These are phyloP conservation scores for Musca domestica DNA, from an alignment of 1,140 invertebrate genomes.

Conservation along the genomic window DNA sequence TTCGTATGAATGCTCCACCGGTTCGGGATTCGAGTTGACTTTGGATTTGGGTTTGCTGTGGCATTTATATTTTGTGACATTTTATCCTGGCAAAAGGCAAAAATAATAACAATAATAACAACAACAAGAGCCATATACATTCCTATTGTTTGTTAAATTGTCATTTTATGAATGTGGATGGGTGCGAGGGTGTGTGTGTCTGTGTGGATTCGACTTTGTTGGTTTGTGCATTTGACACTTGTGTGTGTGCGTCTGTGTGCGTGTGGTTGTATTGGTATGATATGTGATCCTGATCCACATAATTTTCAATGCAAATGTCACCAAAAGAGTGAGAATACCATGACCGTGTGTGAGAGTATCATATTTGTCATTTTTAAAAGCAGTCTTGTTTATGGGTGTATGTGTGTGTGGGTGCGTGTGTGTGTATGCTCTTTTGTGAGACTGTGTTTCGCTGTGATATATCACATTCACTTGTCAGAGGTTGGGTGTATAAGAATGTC, in stretches of 20 bases:
- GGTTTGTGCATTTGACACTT: background rate
- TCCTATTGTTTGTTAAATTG: background rate
- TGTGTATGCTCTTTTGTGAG: too few relatives aligned
- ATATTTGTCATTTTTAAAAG: background rate
- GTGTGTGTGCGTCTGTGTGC: background rate
- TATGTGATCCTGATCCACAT: background rate
- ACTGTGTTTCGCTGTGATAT: background rate
- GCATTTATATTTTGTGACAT: conserved; percentile 18
- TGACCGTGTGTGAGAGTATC: conserved; percentile 46
- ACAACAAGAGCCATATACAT: background rate
- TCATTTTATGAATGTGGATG: background rate
- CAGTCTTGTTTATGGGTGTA: background rate
- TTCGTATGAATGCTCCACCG: background rate
- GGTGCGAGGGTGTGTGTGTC: too few relatives aligned
- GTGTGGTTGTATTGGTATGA: conserved; percentile 2
- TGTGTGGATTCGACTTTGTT: too few relatives aligned
- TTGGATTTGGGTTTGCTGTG: background rate
- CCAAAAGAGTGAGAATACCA: conserved; percentile 12
- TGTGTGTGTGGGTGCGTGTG: conserved; percentile 31
- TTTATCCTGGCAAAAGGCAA: conserved; percentile 6
- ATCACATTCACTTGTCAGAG: too few relatives aligned
- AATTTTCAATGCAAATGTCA: too few relatives aligned
- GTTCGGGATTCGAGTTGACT: too few relatives aligned
- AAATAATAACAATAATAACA: background rate
- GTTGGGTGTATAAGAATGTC: too few relatives aligned